phyloP scores from a whole-genome alignment of 2,888 invertebrate species.

The Aspidiotus rigidus region DNA sequence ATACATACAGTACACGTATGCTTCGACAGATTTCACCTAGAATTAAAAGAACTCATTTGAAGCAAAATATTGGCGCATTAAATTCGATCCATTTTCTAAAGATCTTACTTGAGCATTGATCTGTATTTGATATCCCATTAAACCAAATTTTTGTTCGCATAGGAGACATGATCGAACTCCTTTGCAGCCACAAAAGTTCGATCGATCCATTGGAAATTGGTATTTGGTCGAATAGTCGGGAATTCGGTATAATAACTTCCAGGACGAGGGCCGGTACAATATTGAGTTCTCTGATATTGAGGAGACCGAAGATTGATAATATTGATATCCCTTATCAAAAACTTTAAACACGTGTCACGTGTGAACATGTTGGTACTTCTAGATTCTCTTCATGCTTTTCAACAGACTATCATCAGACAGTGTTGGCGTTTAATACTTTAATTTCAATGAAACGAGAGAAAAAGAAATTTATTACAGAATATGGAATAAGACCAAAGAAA shows the following conservation, averaged over 20 bases:
- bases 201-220: slow-evolving; percentile 53
- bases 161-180: slow-evolving; percentile 79
- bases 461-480: too few relatives aligned
- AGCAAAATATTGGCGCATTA: background rate
- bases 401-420: too few relatives aligned
- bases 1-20: slow-evolving; percentile 54
- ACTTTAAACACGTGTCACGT: too few relatives aligned
- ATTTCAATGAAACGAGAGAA: too few relatives aligned
- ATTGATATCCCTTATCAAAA: too few relatives aligned
- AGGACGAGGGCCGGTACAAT: background rate
- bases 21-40: slow-evolving; percentile 52
- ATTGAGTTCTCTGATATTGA: too few relatives aligned
- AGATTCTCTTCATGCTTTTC: too few relatives aligned
- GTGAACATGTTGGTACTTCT: too few relatives aligned
- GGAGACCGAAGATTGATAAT: too few relatives aligned
- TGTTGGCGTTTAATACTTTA: too few relatives aligned
- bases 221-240: too few relatives aligned
- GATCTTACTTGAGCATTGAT: slow-evolving; percentile 11
- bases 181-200: slow-evolving; percentile 82
- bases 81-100: background rate
- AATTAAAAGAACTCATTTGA: slow-evolving; percentile 40
- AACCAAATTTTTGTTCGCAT: slow-evolving; percentile 63
- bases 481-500: too few relatives aligned
- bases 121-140: slow-evolving; percentile 37
- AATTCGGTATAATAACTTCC: background rate